phyloP scores from a whole-genome alignment of 2,797 vertebrate species.

The Clarias platycephalus region DNA sequence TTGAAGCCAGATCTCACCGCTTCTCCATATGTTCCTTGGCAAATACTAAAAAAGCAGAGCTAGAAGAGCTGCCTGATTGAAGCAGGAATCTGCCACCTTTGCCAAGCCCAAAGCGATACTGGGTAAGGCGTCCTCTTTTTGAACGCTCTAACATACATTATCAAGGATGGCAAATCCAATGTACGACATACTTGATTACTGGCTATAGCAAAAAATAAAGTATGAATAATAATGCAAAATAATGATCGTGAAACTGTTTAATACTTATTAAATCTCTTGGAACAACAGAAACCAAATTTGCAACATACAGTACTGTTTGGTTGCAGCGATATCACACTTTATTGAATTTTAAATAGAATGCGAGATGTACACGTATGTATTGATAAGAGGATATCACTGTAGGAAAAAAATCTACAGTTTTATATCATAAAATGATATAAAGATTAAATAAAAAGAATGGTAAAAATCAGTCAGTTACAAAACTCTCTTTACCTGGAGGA shows the following conservation, averaged over 20 bases:
- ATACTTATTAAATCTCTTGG: neutral
- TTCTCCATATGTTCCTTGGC: constrained; percentile 72
- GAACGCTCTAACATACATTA: neutral
- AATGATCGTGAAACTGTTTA: neutral
- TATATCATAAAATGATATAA: too few relatives aligned
- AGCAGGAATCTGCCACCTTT: constrained; percentile 59
- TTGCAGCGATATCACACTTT: neutral
- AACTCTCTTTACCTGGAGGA: neutral
- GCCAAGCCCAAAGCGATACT: constrained; percentile 36
- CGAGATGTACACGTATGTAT: neutral
- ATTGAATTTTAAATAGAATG: neutral
- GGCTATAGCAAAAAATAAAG: neutral
- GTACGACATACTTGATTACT: neutral
- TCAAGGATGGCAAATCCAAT: neutral
- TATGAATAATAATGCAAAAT: neutral
- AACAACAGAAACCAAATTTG: neutral
- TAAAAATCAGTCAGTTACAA: neutral
- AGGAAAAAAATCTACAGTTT: neutral
- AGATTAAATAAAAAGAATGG: neutral
- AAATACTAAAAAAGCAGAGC: constrained; percentile 62
- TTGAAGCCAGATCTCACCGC: constrained; percentile 77
- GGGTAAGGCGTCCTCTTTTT: constrained; percentile 12
- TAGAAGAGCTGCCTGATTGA: constrained; percentile 69
- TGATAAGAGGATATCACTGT: neutral
- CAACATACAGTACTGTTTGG: neutral